Conservation (phyloP, 2,797 vertebrate genomes). For the Sebastolobus altivelis region DNA sequence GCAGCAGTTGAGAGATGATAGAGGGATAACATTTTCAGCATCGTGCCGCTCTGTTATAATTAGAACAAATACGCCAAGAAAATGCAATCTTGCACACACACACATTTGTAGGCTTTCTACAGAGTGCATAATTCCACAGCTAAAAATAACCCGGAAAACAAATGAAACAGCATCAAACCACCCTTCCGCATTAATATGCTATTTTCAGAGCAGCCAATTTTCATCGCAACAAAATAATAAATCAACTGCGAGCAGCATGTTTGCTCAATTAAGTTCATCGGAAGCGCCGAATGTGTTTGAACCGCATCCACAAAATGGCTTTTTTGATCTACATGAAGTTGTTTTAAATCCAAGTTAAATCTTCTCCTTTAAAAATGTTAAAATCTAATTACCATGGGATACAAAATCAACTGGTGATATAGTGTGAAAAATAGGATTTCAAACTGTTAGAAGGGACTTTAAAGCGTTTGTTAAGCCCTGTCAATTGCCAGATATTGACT, state of each 20-base stretch:
- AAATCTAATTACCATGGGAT: conserved; percentile 40
- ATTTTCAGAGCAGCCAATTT: conserved; percentile 28
- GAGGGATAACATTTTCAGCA: conserved; percentile 57
- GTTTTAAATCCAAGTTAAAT: conserved; percentile 37
- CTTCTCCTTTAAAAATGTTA: conserved; percentile 16
- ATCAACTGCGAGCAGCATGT: conserved; percentile 41
- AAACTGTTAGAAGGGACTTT: conserved; percentile 52
- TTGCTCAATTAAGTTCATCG: conserved; percentile 24
- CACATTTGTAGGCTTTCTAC: conserved; percentile 32
- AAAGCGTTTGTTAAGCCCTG: conserved; percentile 45
- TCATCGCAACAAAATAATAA: conserved; percentile 1
- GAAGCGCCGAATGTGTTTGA: conserved; percentile 15
- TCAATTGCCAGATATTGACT: conserved; percentile 37
- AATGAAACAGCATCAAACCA: conserved; percentile 52
- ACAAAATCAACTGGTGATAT: conserved; percentile 43
- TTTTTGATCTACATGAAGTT: conserved; percentile 10
- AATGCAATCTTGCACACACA: conserved; percentile 31
- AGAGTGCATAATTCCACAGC: conserved; percentile 40
- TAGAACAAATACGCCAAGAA: conserved; percentile 62
- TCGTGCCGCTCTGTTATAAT: conserved; percentile 53
- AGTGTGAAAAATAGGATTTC: conserved; percentile 25
- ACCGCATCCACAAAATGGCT: conserved; percentile 19
- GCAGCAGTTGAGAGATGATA: conserved; percentile 44
- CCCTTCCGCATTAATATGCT: conserved; percentile 22
- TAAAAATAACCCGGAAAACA: conserved; percentile 63